Evolutionary conservation across 2,888 invertebrate genomes (phyloP), one percentile per base, ranked within the genome.

Genomic region (Epiperipatus broadwayi): DNA sequence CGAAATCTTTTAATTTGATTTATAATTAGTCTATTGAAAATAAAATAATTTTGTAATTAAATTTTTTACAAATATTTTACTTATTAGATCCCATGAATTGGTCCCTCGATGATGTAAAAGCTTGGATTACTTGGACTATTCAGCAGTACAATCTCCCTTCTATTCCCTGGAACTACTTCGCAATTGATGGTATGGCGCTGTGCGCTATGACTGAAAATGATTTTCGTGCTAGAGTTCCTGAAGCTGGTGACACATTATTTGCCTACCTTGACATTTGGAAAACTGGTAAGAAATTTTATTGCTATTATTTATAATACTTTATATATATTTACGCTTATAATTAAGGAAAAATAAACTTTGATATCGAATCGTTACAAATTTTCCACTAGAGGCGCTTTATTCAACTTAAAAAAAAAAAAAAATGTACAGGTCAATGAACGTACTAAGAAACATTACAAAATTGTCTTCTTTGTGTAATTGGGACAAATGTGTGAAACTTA

Each of bases 251-350:
- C 56, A 78, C 78, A 50, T 60, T 87, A 46, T 75, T 77, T 59
- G 83, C 84, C 19, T 81, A 83, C 54, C 62, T 87, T 53, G 84
- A 85, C 59, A 79, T 87, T 50, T 87, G 85, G 84, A 81, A 80
- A 60, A 78, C 78, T 42, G 78, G 55, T 55, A 46, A 44, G 38
- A 10, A 38, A 15, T n/a, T n/a, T n/a, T n/a, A n/a, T n/a, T n/a
- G n/a, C n/a, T n/a, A n/a, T n/a, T n/a, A n/a, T n/a, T n/a, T n/a
- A n/a, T n/a, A n/a, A n/a, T n/a, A n/a, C n/a, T n/a, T n/a, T n/a
- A n/a, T n/a, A n/a, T n/a, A n/a, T n/a, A n/a, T n/a, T n/a, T n/a
- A n/a, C n/a, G n/a, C n/a, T n/a, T n/a, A n/a, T n/a, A n/a, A n/a
- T n/a, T n/a, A n/a, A n/a, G n/a, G n/a, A n/a, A n/a, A n/a, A n/a